phyloP scores from a whole-genome alignment of 2,888 invertebrate genomes.

The Biston betularia region DNA sequence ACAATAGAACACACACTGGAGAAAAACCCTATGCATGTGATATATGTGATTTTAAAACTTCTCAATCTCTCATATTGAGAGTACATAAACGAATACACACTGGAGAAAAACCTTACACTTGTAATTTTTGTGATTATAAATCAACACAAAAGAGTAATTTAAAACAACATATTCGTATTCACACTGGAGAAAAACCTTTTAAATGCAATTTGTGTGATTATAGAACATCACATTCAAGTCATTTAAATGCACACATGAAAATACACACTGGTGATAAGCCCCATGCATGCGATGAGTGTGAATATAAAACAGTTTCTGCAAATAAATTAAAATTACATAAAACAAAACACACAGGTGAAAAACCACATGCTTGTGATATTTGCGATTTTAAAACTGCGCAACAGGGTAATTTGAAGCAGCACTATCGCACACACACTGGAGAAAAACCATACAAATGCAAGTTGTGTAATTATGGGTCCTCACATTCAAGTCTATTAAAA shows the following conservation, averaged over 20 bases:
- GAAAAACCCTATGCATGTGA: slow-evolving; percentile 1
- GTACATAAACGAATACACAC: neutral
- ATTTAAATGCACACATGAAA: too few species aligned
- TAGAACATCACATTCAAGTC: too few species aligned
- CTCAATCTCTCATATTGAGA: neutral
- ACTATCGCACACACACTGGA: neutral
- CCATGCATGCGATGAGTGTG: neutral
- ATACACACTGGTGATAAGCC: too few species aligned
- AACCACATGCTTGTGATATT: neutral
- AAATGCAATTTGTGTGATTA: too few species aligned
- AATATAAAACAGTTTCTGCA: neutral
- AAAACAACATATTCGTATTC: too few species aligned
- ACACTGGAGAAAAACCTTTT: too few species aligned
- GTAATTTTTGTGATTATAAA: neutral
- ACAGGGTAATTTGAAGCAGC: neutral
- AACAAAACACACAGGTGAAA: neutral
- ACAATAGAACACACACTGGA: neutral
- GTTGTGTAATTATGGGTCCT: neutral
- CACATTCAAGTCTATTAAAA: neutral
- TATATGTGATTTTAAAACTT: neutral
- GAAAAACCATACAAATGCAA: neutral
- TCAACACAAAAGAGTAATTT: neutral
- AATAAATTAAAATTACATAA: neutral
- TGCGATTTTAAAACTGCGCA: neutral
- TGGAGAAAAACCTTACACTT: neutral